Conservation (phyloP, 2,888 invertebrate species). For the Antitype chi region DNA sequence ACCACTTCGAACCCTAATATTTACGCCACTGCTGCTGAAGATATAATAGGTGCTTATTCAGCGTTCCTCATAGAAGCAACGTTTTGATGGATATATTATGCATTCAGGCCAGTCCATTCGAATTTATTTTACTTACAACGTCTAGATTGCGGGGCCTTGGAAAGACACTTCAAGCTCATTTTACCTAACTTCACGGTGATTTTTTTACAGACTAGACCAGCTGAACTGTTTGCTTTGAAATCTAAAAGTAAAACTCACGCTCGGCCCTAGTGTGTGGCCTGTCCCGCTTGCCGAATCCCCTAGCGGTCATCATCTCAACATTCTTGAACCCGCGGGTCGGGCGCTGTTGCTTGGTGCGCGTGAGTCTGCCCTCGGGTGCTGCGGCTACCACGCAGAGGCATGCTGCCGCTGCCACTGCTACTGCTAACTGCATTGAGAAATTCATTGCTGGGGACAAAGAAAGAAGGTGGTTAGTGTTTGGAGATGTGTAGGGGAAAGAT, state of each 20-base stretch:
- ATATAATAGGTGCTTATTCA: not conserved
- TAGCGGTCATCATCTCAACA: constrained; percentile 91
- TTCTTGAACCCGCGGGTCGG: constrained; percentile 92
- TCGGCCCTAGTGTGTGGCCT: constrained; percentile 83
- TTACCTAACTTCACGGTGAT: too few relatives aligned
- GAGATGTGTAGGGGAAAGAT: too few relatives aligned
- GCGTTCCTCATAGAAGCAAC: not conserved
- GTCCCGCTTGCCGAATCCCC: constrained; percentile 92
- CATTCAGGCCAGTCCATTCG: not conserved
- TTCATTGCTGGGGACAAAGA: constrained; percentile 81
- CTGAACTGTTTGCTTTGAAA: too few relatives aligned
- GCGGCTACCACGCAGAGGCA: constrained; percentile 83
- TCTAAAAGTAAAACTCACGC: constrained; percentile 75
- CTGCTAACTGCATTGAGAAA: constrained; percentile 83
- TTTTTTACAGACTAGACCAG: too few relatives aligned
- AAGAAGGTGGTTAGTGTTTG: constrained; percentile 8
- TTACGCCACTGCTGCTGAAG: not conserved
- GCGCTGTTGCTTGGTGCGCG: constrained; percentile 88
- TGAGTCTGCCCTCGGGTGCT: constrained; percentile 81
- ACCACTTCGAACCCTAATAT: not conserved
- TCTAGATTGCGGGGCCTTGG: not conserved
- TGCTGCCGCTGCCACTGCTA: constrained; percentile 80
- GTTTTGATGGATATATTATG: not conserved
- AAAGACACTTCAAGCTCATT: too few relatives aligned
- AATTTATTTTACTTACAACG: not conserved